Percentiles rank a stretch among this genome's conserved stretches.
These are phyloP conservation scores for Scarus forsteni DNA, from an alignment of 2,797 vertebrate genomes.

Conservation along the genomic window DNA sequence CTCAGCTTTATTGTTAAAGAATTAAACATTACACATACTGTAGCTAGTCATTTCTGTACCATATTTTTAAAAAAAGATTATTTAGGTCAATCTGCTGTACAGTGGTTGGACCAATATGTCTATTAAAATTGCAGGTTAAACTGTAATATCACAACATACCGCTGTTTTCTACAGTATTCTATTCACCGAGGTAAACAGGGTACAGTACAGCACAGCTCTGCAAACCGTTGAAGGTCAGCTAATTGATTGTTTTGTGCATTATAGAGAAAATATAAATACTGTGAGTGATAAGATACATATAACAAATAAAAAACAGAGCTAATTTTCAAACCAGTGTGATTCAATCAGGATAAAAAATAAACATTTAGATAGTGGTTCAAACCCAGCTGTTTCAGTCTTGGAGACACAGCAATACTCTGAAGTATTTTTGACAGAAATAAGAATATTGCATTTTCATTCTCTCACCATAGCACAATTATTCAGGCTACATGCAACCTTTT, in stretches of 20 bases:
- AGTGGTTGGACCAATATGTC: neutral
- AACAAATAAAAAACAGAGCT: slow-evolving; percentile 28
- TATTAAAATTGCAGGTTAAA: neutral
- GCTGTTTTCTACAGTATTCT: neutral
- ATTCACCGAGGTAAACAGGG: slow-evolving; percentile 4
- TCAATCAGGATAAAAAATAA: slow-evolving; percentile 12
- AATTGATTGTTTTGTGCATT: slow-evolving; percentile 11
- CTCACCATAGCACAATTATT: slow-evolving; percentile 11
- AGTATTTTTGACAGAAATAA: neutral
- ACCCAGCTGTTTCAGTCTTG: slow-evolving; percentile 5
- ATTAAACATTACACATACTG: neutral
- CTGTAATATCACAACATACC: neutral
- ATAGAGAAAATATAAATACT: slow-evolving; percentile 44
- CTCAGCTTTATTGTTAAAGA: neutral
- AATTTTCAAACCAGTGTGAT: slow-evolving; percentile 11
- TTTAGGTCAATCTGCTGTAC: neutral
- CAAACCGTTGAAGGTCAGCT: slow-evolving; percentile 17
- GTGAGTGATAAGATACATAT: slow-evolving; percentile 18
- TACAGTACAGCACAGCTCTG: neutral
- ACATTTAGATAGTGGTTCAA: slow-evolving; percentile 2
- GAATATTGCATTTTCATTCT: slow-evolving; percentile 12
- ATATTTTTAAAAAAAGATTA: neutral
- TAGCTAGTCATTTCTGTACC: neutral
- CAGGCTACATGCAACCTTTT: slow-evolving; percentile 38
- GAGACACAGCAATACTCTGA: slow-evolving; percentile 7